A percentile compares a stretch with the other conserved stretches of the same genome.
Conservation (phyloP, 2,888 invertebrate genomes). For the Phyto melanocephala region DNA sequence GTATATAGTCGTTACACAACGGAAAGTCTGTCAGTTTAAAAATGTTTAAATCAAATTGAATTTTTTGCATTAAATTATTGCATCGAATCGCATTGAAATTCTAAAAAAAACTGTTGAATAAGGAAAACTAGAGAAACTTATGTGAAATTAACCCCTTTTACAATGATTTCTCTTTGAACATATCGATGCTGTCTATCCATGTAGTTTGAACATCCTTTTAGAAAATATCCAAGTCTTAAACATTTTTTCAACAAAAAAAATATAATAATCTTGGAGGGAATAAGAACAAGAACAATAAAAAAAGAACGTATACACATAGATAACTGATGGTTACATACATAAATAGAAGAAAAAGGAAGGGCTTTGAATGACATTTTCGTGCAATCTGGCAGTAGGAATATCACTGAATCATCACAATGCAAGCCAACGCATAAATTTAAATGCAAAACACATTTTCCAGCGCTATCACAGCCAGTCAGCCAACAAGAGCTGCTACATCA, state of each 20-base stretch:
- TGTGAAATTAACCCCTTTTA: slow-evolving; percentile 22
- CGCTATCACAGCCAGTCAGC: slow-evolving; percentile 41
- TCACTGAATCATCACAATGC: slow-evolving; percentile 51
- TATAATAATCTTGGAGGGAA: neutral
- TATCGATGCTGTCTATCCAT: slow-evolving; percentile 35
- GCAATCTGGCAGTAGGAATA: slow-evolving; percentile 34
- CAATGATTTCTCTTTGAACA: neutral
- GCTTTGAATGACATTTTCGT: slow-evolving; percentile 32
- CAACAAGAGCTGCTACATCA: slow-evolving; percentile 14
- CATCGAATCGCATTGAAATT: neutral
- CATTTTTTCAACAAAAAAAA: neutral
- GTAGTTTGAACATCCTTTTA: neutral
- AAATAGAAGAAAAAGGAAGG: neutral
- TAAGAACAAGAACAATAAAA: neutral
- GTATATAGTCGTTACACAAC: neutral
- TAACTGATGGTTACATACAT: neutral
- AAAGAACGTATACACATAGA: too few relatives aligned
- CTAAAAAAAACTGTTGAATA: neutral
- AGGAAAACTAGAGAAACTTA: neutral
- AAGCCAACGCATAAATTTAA: slow-evolving; percentile 60
- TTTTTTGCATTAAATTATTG: slow-evolving; percentile 10
- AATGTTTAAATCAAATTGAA: slow-evolving; percentile 25
- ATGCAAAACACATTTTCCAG: slow-evolving; percentile 59
- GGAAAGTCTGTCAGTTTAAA: slow-evolving; percentile 11
- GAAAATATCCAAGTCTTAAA: neutral